Evolutionary conservation across 2,797 vertebrate species (phyloP), one percentile per base, ranked within the genome.

Genomic region (Argya squamiceps): DNA sequence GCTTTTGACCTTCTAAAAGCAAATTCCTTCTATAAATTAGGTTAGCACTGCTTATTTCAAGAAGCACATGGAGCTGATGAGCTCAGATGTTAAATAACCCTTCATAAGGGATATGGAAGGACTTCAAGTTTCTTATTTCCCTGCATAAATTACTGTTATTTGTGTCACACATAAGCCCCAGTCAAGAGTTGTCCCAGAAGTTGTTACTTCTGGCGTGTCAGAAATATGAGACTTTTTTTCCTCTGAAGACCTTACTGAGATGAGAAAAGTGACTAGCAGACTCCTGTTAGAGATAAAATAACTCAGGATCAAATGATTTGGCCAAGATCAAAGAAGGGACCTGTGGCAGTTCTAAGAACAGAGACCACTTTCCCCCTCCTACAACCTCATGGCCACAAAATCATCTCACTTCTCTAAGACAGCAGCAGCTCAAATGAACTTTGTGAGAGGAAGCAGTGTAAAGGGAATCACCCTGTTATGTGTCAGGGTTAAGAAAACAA

Each of bases 1-100:
- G 32, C 52, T 79, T 84, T 71, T 92, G 49, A 90, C 81, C 70
- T 96, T 88, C 70, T 58, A 76, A 87, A 84, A 93, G 12, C 22
- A 82, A 89, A 59, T 58, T 83, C 17, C 55, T 76, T 49, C 41
- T 36, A 27, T 49, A 86, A 93, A 95, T 56, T 80, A 92, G 77
- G 67, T 91, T 84, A 84, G 49, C 43, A 52, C 46, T 76, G n/a
- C 30, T 75, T 67, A 86, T 92, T 92, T 94, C 93, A 88, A 93
- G 53, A 88, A 59, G 47, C 14, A 20, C 60, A 32, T 26, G 37
- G 21, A 58, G 30, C 60, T 69, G 62, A 96, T 74, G n/a, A 89
- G 41, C 41, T 71, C 39, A 76, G 27, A 75, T 2, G 2, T 52
- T 84, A 95, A 92, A 82, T 67, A 86, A 59, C 11, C 10, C 5